Percentiles rank a stretch among this genome's conserved stretches.
These are phyloP conservation scores for Agrypnia vestita DNA, from an alignment of 1,140 invertebrate genomes.

Conservation along the genomic window DNA sequence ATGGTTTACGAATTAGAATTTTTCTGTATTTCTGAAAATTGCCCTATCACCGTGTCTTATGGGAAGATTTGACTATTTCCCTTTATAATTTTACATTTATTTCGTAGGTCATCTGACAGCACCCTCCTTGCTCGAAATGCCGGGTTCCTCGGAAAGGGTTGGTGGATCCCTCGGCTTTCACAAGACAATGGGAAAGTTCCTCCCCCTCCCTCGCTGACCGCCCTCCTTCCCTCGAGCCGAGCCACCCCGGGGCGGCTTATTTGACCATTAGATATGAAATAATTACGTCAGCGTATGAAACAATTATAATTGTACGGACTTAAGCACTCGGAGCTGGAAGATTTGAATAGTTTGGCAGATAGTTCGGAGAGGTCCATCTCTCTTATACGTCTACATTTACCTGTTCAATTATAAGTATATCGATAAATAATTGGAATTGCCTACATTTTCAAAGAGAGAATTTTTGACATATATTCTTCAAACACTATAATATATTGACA, in stretches of 20 bases:
- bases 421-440: too few relatives aligned
- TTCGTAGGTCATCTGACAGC: constrained; percentile 14
- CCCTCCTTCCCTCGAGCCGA: constrained; percentile 1
- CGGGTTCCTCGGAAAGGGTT: constrained; percentile 31
- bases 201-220: constrained; percentile 22
- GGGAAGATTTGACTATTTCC: too few relatives aligned
- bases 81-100: too few relatives aligned
- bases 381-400: too few relatives aligned
- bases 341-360: constrained; percentile 9
- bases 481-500: too few relatives aligned
- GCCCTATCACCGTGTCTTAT: too few relatives aligned
- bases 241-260: constrained; percentile 39
- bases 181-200: constrained; percentile 51
- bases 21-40: too few relatives aligned
- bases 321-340: background rate
- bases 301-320: constrained; percentile 43
- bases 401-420: too few relatives aligned
- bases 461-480: too few relatives aligned
- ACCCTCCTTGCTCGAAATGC: constrained; percentile 41
- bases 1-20: too few relatives aligned
- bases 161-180: constrained; percentile 53
- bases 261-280: constrained; percentile 50
- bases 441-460: too few relatives aligned
- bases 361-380: too few relatives aligned
- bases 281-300: constrained; percentile 46